phyloP scores from a whole-genome alignment of 2,797 vertebrate species.

The Champsocephalus esox region DNA sequence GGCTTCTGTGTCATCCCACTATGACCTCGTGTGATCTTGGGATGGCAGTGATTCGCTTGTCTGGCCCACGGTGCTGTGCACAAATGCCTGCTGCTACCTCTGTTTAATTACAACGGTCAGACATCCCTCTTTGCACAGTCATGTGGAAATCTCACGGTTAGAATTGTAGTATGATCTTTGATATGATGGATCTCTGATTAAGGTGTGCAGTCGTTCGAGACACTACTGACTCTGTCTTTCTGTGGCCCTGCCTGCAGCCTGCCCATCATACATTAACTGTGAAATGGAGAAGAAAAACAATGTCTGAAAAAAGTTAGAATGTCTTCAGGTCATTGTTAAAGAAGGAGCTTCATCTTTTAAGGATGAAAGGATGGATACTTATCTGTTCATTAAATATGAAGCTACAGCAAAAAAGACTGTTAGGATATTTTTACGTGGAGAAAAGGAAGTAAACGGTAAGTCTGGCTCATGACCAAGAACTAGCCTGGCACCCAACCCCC shows the following conservation, averaged over 20 bases:
- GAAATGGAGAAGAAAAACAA: neutral
- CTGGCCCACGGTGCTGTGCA: neutral
- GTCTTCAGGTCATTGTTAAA: neutral
- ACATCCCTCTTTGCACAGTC: neutral
- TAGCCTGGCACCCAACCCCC: neutral
- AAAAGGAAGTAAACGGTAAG: neutral
- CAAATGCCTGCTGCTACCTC: constrained; percentile 17
- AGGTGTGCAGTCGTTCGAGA: constrained; percentile 1
- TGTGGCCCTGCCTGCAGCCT: constrained; percentile 13
- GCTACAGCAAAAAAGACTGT: neutral
- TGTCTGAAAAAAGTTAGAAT: neutral
- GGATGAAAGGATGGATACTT: neutral
- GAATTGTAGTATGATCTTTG: constrained; percentile 5
- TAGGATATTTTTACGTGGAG: neutral
- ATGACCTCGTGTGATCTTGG: constrained; percentile 36
- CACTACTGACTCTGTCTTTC: neutral
- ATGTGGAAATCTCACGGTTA: constrained; percentile 3
- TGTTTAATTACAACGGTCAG: constrained; percentile 27
- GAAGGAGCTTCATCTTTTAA: neutral
- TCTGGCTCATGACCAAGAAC: neutral
- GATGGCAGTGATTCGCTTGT: constrained; percentile 20
- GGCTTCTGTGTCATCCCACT: constrained; percentile 19
- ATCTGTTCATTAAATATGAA: neutral
- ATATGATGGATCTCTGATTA: constrained; percentile 1
- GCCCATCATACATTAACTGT: neutral